phyloP scores from a whole-genome alignment of 92 coral and sea anemone genomes.

The Blastomussa wellsi region DNA sequence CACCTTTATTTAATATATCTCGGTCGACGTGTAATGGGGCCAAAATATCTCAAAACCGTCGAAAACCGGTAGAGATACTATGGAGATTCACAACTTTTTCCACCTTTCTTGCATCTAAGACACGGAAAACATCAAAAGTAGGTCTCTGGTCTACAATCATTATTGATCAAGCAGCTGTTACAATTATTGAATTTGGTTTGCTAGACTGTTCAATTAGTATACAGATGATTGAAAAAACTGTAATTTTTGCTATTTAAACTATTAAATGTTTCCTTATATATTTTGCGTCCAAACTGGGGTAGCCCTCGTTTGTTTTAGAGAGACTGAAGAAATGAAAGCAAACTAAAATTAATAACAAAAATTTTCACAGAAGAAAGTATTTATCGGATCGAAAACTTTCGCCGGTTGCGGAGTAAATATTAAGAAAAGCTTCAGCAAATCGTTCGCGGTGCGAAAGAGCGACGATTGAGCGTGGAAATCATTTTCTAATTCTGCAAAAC shows the following conservation, averaged over 20 bases:
- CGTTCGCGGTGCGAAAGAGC: background rate
- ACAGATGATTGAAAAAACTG: background rate
- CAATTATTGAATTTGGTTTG: background rate
- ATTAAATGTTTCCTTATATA: background rate
- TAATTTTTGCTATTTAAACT: background rate
- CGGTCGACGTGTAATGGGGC: no score
- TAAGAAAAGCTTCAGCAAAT: background rate
- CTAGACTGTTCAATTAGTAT: background rate
- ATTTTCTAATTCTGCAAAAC: no score
- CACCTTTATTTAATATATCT: background rate
- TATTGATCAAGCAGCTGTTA: background rate
- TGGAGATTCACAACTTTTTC: background rate
- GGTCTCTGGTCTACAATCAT: background rate
- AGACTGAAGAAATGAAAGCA: no score
- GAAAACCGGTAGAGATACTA: background rate
- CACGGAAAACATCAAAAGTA: background rate
- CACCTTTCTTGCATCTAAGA: background rate
- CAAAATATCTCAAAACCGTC: background rate
- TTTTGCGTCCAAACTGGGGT: no score
- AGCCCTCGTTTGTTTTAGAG: no score
- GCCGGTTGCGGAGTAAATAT: no score
- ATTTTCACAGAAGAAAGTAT: background rate
- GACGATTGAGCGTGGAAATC: background rate
- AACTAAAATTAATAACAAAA: no score
- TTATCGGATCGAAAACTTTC: background rate